Evolutionary conservation across 2,888 invertebrate species (phyloP), one percentile per base, ranked within the genome.

Genomic region (Parapristionchus giblindavisi): DNA sequence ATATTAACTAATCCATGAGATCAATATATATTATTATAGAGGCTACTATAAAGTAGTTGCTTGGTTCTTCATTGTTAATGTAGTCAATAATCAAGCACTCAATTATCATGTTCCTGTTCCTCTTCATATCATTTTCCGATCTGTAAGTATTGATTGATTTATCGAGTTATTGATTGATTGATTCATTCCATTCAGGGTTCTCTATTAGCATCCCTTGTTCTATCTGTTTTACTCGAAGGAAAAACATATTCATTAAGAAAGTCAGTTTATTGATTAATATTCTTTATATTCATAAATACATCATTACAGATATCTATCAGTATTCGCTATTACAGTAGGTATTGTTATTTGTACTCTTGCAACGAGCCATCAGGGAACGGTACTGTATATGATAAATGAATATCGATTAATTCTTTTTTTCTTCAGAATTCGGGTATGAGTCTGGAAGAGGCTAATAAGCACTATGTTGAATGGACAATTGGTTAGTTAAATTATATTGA

Each of bases 91-190:
- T 89, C 94, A 94, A 91, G 96, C 96, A 0, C 94, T 98, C 86
- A 93, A 93, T 88, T 98, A 95, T 88, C 95, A 97, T 89, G 96
- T 99, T 86, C 93, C 98, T 0, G 96, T 99, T 93, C 97, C 98
- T 0, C 90, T 99, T 61, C 98, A 98, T 88, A 96, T 98, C 93
- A 98, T 99, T 88, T 99, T 99, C 89, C 91, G 97, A 91, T 93
- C 97, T 75, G 94, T 94, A 90, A 91, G 92, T 88, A n/a, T 32
- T 29, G 63, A 29, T 21, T 38, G 1, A 14, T 43, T 43, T 43
- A 24, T n/a, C n/a, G n/a, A n/a, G n/a, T n/a, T n/a, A n/a, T n/a
- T n/a, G n/a, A n/a, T n/a, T n/a, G n/a, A n/a, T n/a, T n/a, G n/a
- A n/a, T n/a, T n/a, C n/a, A n/a, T 8, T 38, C 8, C 63, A 14